Evolutionary conservation across 2,113 vertebrate genomes (phyloP).

Genomic region (Sinocyclocheilus anophthalmus): DNA sequence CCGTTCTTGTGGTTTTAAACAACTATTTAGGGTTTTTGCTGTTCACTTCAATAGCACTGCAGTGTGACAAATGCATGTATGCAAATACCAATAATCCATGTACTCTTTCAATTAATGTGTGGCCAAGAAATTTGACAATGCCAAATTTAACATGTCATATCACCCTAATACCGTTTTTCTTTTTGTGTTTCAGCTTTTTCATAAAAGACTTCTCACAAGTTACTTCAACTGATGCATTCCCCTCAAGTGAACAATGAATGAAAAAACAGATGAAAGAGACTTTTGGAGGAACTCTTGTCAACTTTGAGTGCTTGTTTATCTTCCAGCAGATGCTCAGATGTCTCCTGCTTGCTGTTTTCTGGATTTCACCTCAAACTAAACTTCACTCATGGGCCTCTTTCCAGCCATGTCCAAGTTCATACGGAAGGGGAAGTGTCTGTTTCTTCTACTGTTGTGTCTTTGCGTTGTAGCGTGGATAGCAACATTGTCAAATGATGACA

Average conservation of each 20-base stretch:
- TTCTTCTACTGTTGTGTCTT: constrained; percentile 77
- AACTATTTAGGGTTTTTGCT: background rate
- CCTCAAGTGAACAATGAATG: background rate
- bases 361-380: constrained; percentile 25
- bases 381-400: constrained; percentile 76
- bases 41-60: background rate
- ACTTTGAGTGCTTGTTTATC: background rate
- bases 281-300: background rate
- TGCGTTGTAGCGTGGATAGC: constrained; percentile 82
- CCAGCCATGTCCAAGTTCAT: constrained; percentile 65
- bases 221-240: background rate
- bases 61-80: background rate
- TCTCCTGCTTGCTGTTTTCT: constrained; percentile 4
- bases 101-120: background rate
- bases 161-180: background rate
- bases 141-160: background rate
- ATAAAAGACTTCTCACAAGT: background rate
- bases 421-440: constrained; percentile 76
- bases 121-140: background rate
- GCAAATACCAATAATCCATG: background rate
- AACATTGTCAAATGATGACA: constrained; percentile 71
- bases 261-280: background rate
- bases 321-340: constrained; percentile 32
- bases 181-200: background rate
- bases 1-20: background rate